Base-by-base conservation (phyloP, 2,113 vertebrate species). In the Channa argus region DNA sequence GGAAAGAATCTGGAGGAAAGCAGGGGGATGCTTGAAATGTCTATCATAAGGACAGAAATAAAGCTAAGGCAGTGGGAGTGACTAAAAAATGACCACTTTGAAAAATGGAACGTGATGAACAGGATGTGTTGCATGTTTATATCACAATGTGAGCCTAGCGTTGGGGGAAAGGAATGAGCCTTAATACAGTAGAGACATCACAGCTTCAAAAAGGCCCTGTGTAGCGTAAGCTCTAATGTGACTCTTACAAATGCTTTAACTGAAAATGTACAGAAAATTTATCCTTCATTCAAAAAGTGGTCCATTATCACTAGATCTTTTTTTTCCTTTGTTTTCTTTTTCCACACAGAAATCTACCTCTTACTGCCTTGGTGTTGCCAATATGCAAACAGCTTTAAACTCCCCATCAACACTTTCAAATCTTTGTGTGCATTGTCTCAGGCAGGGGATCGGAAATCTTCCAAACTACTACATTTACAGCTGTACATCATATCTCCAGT, bases 401-500 rank as follows among this genome's bases (percentile, higher is more conserved):
- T 67, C 15, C 4, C 12, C 36, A n/a, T 52, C 8, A 50, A 45
- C 38, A 52, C 14, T 11, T 58, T 62, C 8, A 52, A 49, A 63
- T 72, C 3, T 8, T 55, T 38, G 46, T 14, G 6, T 47, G 59
- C 58, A 68, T 2, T 11, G 41, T 33, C 46, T 52, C 34, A 60
- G 14, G 37, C 33, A 8, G 53, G 63, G 73, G 66, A 73, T 63
- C 94, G 94, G 70, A 77, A 45, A 58, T 2, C 56, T 74, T 67
- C 52, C 73, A 66, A 66, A 63, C 39, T 54, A 5, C 43, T 88
- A 38, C 93, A 93, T 94, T 94, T 92, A 92, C 93, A 93, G 92
- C 37, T 91, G 89, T 94, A 93, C 92, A 94, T 94, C 91, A 90
- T 94, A 92, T 93, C 93, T 94, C 24, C 24, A 24, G 24, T 24